Evolutionary conservation across 2,113 vertebrate genomes (phyloP).

Genomic region (Coregonus clupeaformis): DNA sequence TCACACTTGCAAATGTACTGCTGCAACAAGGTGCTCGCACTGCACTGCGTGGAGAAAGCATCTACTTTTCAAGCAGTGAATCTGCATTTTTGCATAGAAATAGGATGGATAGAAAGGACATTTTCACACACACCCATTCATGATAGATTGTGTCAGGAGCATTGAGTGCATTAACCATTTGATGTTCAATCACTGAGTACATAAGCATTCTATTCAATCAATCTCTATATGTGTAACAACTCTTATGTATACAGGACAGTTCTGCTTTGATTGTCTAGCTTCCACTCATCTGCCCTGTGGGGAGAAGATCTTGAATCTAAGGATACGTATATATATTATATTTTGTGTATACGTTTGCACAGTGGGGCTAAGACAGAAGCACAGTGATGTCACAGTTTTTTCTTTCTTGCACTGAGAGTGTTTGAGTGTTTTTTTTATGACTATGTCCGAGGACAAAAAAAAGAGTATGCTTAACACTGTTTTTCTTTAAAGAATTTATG

Average conservation of each 20-base stretch:
- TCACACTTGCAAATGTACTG: too few species aligned
- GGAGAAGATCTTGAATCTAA: constrained; percentile 72
- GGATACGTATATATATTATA: constrained; percentile 72
- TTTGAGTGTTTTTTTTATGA: constrained; percentile 67
- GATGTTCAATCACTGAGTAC: constrained; percentile 4
- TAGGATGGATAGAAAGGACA: neutral
- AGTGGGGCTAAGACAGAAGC: constrained; percentile 78
- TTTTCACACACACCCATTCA: neutral
- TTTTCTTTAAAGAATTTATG: constrained; percentile 41
- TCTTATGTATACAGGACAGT: constrained; percentile 50
- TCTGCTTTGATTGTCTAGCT: constrained; percentile 75
- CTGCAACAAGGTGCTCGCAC: too few species aligned
- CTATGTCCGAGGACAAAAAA: constrained; percentile 28
- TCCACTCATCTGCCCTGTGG: constrained; percentile 77
- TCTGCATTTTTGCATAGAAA: neutral
- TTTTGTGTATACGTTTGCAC: constrained; percentile 80
- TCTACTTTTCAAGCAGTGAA: too few species aligned
- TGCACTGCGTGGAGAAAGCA: too few species aligned
- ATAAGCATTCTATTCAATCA: neutral
- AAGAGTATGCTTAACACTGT: constrained; percentile 43
- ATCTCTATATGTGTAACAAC: constrained; percentile 42
- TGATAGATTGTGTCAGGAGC: neutral
- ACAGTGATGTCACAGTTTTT: constrained; percentile 80
- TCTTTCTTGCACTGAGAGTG: constrained; percentile 87
- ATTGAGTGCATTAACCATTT: neutral